These are phyloP conservation scores for Sialis lutaria DNA, from an alignment of 2,888 invertebrate genomes.

Conservation along the genomic window DNA sequence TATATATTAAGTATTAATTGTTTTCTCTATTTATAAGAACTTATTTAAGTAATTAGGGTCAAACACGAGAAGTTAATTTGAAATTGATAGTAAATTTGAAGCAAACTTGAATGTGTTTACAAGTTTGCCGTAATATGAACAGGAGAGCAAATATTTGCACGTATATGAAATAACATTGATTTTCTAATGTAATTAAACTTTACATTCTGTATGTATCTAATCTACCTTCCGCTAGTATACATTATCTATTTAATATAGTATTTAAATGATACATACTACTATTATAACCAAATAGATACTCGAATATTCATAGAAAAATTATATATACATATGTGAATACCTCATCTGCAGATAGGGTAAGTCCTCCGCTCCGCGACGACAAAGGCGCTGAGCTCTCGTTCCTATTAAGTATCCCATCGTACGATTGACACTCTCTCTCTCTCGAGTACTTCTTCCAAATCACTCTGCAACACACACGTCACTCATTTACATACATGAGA, in stretches of 20 bases:
- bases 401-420: constrained; percentile 25
- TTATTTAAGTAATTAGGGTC: too few relatives aligned
- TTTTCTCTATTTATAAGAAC: too few relatives aligned
- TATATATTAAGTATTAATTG: too few relatives aligned
- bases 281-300: background rate
- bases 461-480: constrained; percentile 23
- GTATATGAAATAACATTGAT: too few relatives aligned
- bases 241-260: background rate
- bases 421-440: constrained; percentile 25
- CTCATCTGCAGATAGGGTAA: constrained; percentile 17
- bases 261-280: background rate
- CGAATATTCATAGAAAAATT: background rate
- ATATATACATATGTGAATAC: constrained; percentile 9
- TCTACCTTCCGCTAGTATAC: too few relatives aligned
- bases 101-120: too few relatives aligned
- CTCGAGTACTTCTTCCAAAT: constrained; percentile 34
- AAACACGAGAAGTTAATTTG: too few relatives aligned
- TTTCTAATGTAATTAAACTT: too few relatives aligned
- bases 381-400: constrained; percentile 26
- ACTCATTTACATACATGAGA: background rate
- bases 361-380: constrained; percentile 16
- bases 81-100: too few relatives aligned
- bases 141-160: too few relatives aligned
- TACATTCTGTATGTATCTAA: too few relatives aligned
- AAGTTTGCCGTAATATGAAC: too few relatives aligned